Base-by-base conservation (phyloP, 2,888 invertebrate species). In the Ypsolopha sequella region DNA sequence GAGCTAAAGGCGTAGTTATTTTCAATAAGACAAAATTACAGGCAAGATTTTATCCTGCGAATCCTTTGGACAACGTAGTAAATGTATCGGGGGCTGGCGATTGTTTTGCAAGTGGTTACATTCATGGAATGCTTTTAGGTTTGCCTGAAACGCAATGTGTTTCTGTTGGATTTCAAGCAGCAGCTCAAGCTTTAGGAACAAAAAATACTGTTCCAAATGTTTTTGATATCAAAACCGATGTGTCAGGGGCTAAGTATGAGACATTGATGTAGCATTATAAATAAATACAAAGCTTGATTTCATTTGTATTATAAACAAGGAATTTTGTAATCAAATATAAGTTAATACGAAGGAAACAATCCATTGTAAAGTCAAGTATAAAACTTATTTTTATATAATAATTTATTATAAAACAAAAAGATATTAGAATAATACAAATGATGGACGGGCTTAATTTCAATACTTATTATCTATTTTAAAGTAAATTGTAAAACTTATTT, bases 71-170 rank as follows among this genome's bases (percentile, higher is more conserved):
- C 52, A 62, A 80, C 50, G 72, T 94, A 10, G 86, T 89, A 50
- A 94, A 91, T 79, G 94, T 94, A 0, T 94, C 93, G n/a, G 95
- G 95, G 6, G 94, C 94, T 14, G 95, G 95, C 1, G 95, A 95
- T 65, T 93, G 93, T 68, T 91, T 92, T 62, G 88, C 89, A 3
- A 90, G 91, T 65, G 94, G 93, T 1, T 90, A 92, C 61, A 90
- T 93, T 52, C 75, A 89, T 24, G 91, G 90, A 0, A 77, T 91
- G 64, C 68, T 94, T 33, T 70, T 70, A 36, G 88, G 88, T 0
- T 72, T 80, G 41, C 59, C 73, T 6, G 90, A 93, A 68, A 76
- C 88, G 47, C 72, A 84, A 52, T 91, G 91, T 66, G 80, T 92
- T 9, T 76, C 86, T 4, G 70, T 90, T 13, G 94, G 91, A 0